A percentile compares a stretch with the other conserved stretches of the same genome.
Conservation (phyloP, 2,888 invertebrate genomes). For the Anoncus sp. region DNA sequence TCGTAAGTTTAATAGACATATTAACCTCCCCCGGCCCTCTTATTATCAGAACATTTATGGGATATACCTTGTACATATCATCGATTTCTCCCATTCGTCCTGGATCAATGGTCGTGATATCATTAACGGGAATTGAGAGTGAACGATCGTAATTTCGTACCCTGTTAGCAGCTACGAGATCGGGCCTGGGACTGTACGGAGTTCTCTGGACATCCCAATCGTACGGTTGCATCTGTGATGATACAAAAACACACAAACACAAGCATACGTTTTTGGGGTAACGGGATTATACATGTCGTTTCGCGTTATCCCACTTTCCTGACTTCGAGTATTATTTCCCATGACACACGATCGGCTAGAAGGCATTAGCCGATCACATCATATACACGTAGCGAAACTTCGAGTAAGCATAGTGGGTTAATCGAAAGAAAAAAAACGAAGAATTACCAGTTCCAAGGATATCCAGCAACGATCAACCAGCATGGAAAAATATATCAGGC, state of each 20-base stretch:
- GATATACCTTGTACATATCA: constrained; percentile 82
- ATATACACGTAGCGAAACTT: neutral
- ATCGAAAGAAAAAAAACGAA: constrained; percentile 1
- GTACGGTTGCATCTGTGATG: constrained; percentile 80
- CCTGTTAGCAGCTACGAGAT: constrained; percentile 45
- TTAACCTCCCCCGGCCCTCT: too few species aligned
- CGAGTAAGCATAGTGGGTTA: neutral
- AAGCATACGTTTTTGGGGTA: too few species aligned
- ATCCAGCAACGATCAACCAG: neutral
- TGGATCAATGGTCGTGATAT: constrained; percentile 81
- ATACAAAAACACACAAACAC: too few species aligned
- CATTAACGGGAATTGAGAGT: constrained; percentile 77
- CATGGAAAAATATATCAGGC: neutral
- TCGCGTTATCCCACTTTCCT: too few species aligned
- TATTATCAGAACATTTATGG: neutral
- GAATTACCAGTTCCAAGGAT: neutral
- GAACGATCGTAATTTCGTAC: constrained; percentile 71
- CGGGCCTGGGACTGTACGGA: constrained; percentile 58
- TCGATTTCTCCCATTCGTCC: constrained; percentile 81
- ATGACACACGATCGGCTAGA: too few species aligned
- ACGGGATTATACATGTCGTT: too few species aligned
- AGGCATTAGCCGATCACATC: too few species aligned
- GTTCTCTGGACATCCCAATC: constrained; percentile 81
- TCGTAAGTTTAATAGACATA: too few species aligned
- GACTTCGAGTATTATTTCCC: too few species aligned